A percentile compares a stretch with the other conserved stretches of the same genome.
phyloP scores from a whole-genome alignment of 1,140 invertebrate species.

The Drosophila grimshawi region DNA sequence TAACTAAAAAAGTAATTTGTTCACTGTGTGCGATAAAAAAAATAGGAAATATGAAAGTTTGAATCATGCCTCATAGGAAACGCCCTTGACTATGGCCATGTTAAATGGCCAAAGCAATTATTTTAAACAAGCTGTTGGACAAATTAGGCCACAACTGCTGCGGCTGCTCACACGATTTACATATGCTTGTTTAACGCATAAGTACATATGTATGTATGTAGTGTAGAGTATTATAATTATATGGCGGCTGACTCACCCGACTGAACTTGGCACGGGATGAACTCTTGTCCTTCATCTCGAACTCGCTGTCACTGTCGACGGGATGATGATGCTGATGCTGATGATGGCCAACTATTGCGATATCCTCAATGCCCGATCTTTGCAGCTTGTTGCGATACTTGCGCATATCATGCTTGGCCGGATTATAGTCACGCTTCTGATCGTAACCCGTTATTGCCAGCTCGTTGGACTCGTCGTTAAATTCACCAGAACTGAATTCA shows the following conservation, averaged over 20 bases:
- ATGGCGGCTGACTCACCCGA: constrained; percentile 69
- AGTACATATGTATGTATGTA: background rate
- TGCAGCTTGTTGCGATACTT: constrained; percentile 84
- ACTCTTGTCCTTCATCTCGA: constrained; percentile 86
- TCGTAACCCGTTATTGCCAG: constrained; percentile 80
- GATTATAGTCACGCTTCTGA: constrained; percentile 80
- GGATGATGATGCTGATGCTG: constrained; percentile 61
- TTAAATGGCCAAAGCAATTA: constrained; percentile 33
- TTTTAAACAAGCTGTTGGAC: constrained; percentile 30
- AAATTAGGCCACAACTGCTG: constrained; percentile 53
- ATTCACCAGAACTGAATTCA: constrained; percentile 89
- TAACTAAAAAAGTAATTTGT: constrained; percentile 54
- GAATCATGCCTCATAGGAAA: background rate
- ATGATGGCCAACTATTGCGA: constrained; percentile 75
- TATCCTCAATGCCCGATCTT: constrained; percentile 80
- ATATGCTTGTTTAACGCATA: background rate
- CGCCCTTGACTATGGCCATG: constrained; percentile 39
- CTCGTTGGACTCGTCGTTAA: constrained; percentile 86
- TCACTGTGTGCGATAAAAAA: constrained; percentile 65
- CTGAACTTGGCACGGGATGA: constrained; percentile 84
- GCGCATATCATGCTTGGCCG: constrained; percentile 84
- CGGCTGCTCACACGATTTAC: constrained; percentile 45
- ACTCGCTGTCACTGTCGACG: constrained; percentile 85
- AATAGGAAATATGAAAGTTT: constrained; percentile 5
- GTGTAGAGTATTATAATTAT: background rate